Evolutionary conservation across 2,888 invertebrate species (phyloP), one percentile per base, ranked within the genome.

Genomic region (Gastrophysa polygoni): DNA sequence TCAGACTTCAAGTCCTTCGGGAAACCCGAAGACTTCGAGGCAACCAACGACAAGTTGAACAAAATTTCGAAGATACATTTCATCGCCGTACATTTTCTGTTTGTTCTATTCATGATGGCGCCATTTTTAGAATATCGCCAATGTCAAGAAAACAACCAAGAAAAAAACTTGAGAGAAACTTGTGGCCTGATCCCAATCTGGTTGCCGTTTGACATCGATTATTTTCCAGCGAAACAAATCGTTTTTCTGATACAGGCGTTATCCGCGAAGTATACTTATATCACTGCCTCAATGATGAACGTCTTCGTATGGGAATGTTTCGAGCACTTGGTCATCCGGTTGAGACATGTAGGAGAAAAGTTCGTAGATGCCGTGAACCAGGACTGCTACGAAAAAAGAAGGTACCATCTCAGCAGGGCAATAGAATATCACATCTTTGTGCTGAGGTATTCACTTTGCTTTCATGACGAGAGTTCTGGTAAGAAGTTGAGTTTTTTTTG

Each of bases 221-320:
- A 44, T 29, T 58, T 58, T 38, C 58, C 58, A 7, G 8, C 29
- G 11, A 58, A 58, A 16, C 51, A 58, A 14, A 44, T 51, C 10
- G 29, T 58, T 14, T 58, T 24, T 43, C 10, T 24, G 11, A 18
- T 38, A 14, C 50, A 58, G 18, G 20, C 20, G 4, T 56, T 38
- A 10, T 32, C 56, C 10, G 34, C 21, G 14, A 48, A 28, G 32
- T 61, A 28, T 34, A 38, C 61, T 5, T 56, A 56, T 14, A 24
- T 34, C 4, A 34, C 56, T 11, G 48, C 56, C 2, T 61, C 61
- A 14, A 56, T 48, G 16, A 34, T 61, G 7, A 56, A 56, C 2
- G 48, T 61, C 49, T 50, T 56, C 10, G 43, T 49, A 4, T 34
- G 55, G 56, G 61, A 61, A 38, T 61, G 56, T 11, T 44, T 54